Base-by-base conservation (phyloP, 2,888 invertebrate species). In the Cataglyphis altisquamis region DNA sequence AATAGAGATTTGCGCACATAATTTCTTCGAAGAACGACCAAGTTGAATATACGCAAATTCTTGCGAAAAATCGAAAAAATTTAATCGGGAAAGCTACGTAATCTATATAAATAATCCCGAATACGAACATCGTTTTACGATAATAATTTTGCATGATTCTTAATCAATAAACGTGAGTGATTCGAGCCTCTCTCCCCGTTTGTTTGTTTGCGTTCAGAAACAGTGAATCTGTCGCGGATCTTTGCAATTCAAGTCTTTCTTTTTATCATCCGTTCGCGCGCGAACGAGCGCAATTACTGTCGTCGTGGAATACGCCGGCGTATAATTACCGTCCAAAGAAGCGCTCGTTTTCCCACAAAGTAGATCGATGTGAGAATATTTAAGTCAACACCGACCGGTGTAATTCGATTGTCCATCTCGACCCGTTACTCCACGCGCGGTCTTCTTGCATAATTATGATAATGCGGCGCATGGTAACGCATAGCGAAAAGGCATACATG, bases 1-100 rank as follows among this genome's bases (percentile, higher is more conserved):
- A 25, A 83, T 86, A 88, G 89, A 89, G 88, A 91, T 91, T 92
- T 91, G 92, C 88, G 87, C 87, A 82, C 87, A 86, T 80, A 86
- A 25, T 25, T 25, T 25, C 1, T 74, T 57, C 25, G n/a, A 48
- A 62, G 21, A 84, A 77, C 80, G 63, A 48, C 74, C 64, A 66
- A 60, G 60, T 74, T 83, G 66, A 84, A 83, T 84, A 82, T 25
- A 25, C 67, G 21, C 15, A 52, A 41, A 85, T 84, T 82, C 72
- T 80, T 41, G 29, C 80, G 36, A 60, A 70, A 52, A 72, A 55
- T 60, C 25, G 18, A 60, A 32, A 52, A 18, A 60, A 29, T 57
- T 57, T 32, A 55, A 39, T 21, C 18, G 36, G 9, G 62, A 45
- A 57, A 25, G 12, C 0, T 10, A 10, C 12, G 18, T 3, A 18